Base-by-base conservation (phyloP, 2,113 vertebrate species). In the Hippocampus barbouri region DNA sequence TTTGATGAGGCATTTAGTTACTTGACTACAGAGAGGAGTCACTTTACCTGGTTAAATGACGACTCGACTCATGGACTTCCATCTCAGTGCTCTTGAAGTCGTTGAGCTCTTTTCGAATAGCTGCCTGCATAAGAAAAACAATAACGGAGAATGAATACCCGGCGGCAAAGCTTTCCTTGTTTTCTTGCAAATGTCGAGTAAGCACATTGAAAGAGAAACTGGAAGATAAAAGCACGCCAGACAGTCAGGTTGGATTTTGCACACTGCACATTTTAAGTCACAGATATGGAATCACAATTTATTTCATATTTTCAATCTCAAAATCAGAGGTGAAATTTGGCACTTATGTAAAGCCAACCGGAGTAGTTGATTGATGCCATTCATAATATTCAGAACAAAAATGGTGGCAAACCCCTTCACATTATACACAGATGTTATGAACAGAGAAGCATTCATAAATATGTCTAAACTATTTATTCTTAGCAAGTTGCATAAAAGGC, bases 21-120 rank as follows among this genome's bases (percentile, higher is more conserved):
- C 14, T 3, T 16, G 12, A 59, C 25, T 30, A 25, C 12, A 59
- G 11, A 59, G 23, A 59, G 16, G 27, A 2, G 10, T 18, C 27
- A 14, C 57, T 87, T 88, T 85, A 98, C 97, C 96, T 98, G 93
- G 97, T 98, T 95, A 98, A 94, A 95, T 98, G 96, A 88, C 95
- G 95, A 87, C 97, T 97, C 85, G 97, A 93, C 87, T 98, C 96
- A 72, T 98, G 97, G 85, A 98, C 96, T 87, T 98, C 96, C 96
- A 98, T 98, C 91, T 98, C 96, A 76, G 94, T 95, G 94, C 95
- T 98, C 92, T 98, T 98, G 91, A 98, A 98, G 86, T 98, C 96
- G 56, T 98, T 98, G 79, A 98, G 94, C 79, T 98, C 96, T 84
- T 98, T 98, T 69, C 96, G 93, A 90, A 98, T 98, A 87, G 97